Evolutionary conservation across 1,140 invertebrate species (phyloP), one percentile per base, ranked within the genome.

Genomic region (Bathynomus jamesi): DNA sequence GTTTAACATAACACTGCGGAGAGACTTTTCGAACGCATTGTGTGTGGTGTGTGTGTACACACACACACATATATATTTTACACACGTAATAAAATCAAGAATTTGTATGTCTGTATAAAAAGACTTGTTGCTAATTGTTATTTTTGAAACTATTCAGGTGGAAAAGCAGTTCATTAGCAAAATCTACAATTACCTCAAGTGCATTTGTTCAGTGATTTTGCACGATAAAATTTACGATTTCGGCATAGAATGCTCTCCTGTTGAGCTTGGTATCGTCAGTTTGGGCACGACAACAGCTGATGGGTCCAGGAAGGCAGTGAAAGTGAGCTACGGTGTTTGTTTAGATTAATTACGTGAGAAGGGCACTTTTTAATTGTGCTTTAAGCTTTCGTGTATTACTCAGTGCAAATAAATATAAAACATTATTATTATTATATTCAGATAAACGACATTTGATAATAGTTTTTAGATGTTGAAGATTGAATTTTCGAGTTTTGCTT

Each of bases 231-330:
- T 78, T 1, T 70, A 74, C 61, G 69, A 68, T 65, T 76, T 82
- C 79, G n/a, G 82, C 80, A 77, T 71, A 69, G 72, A 73, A 31
- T 73, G 67, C 7, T 67, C 70, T n/a, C 61, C 61, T n/a, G 83
- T 85, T 68, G 82, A 87, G 78, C 87, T 95, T 4, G 92, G 92
- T 13, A 90, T 95, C 0, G 94, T 94, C 66, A 93, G 91, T 40
- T 82, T 94, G n/a, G 92, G 92, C 0, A 94, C 92, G 0, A 93
- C 91, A 0, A 91, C 90, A 0, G 89, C 91, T 73, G 91, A 93
- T 81, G 91, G 91, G 8, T 87, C 88, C 53, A 87, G 90, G 76
- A 85, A 91, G 65, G 90, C 71, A n/a, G 76, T 77, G 11, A 77
- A 93, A 80, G 73, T 78, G 25, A 24, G 63, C n/a, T n/a, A n/a